Base-by-base conservation (phyloP, 2,113 vertebrate species). In the Pseudorhombus dupliciocellatus region DNA sequence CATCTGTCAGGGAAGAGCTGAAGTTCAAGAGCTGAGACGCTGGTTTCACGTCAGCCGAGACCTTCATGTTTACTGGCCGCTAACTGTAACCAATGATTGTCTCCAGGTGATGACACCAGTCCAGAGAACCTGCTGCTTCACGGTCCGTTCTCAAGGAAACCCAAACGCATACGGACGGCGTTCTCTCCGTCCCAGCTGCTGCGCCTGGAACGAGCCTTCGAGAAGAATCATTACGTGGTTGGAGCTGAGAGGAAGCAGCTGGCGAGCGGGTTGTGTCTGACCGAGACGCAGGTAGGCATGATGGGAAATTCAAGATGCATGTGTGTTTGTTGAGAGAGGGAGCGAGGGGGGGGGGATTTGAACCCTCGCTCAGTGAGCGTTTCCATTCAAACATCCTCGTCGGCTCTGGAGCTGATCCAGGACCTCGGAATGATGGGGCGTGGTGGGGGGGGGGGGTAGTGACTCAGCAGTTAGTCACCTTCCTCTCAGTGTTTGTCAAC, bases 211-310 rank as follows among this genome's bases (percentile, higher is more conserved):
- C 89, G 91, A 18, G 93, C 94, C 70, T 94, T 96, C 48, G 94
- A 95, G 84, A 94, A 95, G 73, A 94, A 94, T 53, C 93, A 95
- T 85, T 95, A 95, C 9, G 95, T 95, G 15, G 95, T 95, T 10
- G 95, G 95, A 37, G 92, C 93, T 0, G 95, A 95, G 83, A 89
- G 95, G 73, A 95, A 95, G 60, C 95, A 95, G 87, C 90, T 95
- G 69, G 95, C 95, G 63, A 94, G 91, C 16, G 92, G 91, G 11
- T 73, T 95, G 70, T 94, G 94, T 61, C 92, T 95, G 26, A 95
- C 94, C 0, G 93, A 95, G 81, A 94, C 90, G 8, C 93, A 95
- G 91, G 93, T 94, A 84, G 80, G 84, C 69, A 58, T 68, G 7
- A 71, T 56, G 60, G 73, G 69, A 64, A 61, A 40, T 0, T 0